Percentiles rank a stretch among this genome's conserved stretches.
phyloP scores from a whole-genome alignment of 2,888 invertebrate genomes.

The Phaonia tiefii region DNA sequence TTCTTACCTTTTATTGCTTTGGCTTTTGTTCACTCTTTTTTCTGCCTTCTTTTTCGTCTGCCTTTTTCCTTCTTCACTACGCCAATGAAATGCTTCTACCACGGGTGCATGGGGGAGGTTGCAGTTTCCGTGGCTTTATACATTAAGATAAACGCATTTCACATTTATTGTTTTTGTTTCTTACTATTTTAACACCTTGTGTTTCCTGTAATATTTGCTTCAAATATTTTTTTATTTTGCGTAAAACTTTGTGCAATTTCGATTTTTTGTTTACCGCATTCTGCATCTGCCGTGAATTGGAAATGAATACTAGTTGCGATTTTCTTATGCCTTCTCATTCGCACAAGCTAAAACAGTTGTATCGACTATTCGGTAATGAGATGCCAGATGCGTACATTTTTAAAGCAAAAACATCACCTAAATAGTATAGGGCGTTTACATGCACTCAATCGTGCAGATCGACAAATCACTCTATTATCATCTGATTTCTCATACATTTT shows the following conservation, averaged over 20 bases:
- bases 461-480: too few species aligned
- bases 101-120: conserved; percentile 17
- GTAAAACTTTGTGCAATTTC: conserved; percentile 26
- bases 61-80: conserved; percentile 33
- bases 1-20: conserved; percentile 62
- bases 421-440: too few species aligned
- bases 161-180: background rate
- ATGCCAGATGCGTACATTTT: conserved; percentile 2
- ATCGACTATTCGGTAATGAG: background rate
- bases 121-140: conserved; percentile 41
- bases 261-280: conserved; percentile 61
- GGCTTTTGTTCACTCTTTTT: conserved; percentile 49
- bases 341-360: conserved; percentile 50
- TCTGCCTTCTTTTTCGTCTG: conserved; percentile 44
- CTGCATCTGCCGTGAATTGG: conserved; percentile 54
- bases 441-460: too few species aligned
- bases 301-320: conserved; percentile 37
- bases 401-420: too few species aligned
- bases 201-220: background rate
- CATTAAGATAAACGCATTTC: conserved; percentile 11
- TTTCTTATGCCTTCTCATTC: conserved; percentile 40
- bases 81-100: too few species aligned
- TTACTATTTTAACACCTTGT: background rate
- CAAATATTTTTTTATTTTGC: conserved; percentile 37
- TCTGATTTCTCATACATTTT: too few species aligned